Conservation (phyloP, 2,113 vertebrate species). For the Peucedramus taeniatus region DNA sequence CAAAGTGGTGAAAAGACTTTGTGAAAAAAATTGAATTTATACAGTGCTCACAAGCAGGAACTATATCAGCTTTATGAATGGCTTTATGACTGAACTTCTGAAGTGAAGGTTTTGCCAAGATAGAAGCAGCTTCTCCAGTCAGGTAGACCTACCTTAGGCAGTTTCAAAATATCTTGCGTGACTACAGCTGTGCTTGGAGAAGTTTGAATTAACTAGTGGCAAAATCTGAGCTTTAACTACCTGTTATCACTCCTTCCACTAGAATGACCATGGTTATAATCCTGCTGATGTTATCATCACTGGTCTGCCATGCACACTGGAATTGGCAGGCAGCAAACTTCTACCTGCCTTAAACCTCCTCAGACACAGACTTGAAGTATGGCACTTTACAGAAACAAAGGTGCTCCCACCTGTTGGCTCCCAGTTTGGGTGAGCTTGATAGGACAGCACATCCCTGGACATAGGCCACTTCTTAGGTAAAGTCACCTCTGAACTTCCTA, state of each 20-base stretch:
- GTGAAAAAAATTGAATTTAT: neutral
- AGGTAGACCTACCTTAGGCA: neutral
- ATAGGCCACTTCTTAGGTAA: neutral
- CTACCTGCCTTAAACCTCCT: neutral
- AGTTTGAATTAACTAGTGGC: neutral
- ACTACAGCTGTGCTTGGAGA: neutral
- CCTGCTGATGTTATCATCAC: neutral
- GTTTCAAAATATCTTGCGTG: neutral
- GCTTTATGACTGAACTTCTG: neutral
- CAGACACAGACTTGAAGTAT: neutral
- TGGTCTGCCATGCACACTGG: neutral
- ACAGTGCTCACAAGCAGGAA: neutral
- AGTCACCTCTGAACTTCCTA: neutral
- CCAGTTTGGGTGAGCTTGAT: neutral
- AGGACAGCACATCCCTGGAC: neutral
- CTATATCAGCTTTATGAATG: neutral
- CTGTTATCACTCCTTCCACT: neutral
- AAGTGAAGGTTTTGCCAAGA: neutral
- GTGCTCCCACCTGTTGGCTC: neutral
- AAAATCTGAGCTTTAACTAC: neutral
- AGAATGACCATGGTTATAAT: neutral
- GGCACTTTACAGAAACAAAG: neutral
- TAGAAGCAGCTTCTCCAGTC: neutral
- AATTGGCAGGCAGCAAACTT: neutral
- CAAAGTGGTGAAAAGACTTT: neutral